Base-by-base conservation (phyloP, 1,140 invertebrate species). In the Dreissena polymorpha region DNA sequence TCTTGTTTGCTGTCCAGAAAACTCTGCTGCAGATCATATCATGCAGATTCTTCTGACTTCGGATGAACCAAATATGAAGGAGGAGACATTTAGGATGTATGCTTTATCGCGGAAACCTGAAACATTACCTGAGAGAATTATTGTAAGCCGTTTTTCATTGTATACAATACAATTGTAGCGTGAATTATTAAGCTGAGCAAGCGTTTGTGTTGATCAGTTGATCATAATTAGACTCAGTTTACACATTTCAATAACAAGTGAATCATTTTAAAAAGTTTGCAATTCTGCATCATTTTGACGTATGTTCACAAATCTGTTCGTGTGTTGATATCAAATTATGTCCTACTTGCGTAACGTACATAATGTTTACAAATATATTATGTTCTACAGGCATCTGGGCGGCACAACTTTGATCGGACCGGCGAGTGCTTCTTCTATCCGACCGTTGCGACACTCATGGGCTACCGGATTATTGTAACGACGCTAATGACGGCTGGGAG, bases 1-100 rank as follows among this genome's bases (percentile, higher is more conserved):
- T 69, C 89, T 99, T 50, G 94, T 98, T 50, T 96, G 96, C 51
- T 96, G 97, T 18, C 97, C 97, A 3, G 97, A 97, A 0, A 98
- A 98, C 87, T 96, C 95, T 91, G 96, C 97, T 10, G 96, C 97
- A 0, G 96, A 98, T 94, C 93, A 97, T 69, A 76, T 92, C n/a
- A 86, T 87, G n/a, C 78, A 87, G 49, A 70, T 85, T 18, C 81
- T 92, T 13, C 53, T 90, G 13, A 84, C 84, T 6, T 84, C 88
- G 27, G 29, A 87, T 7, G 60, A 79, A 8, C 74, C 74, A 2
- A 63, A 80, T 12, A 25, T 51, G 0, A 81, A 81, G 51, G 51
- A 29, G 1, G 65, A 87, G 10, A 80, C 91, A 8, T 76, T 89
- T 21, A 71, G 91, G 79, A 70, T 92, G 51, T 89, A 91, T 83